Evolutionary conservation across 2,113 vertebrate species (phyloP), one percentile per base, ranked within the genome.

Genomic region (Anarhynchus alexandrinus): DNA sequence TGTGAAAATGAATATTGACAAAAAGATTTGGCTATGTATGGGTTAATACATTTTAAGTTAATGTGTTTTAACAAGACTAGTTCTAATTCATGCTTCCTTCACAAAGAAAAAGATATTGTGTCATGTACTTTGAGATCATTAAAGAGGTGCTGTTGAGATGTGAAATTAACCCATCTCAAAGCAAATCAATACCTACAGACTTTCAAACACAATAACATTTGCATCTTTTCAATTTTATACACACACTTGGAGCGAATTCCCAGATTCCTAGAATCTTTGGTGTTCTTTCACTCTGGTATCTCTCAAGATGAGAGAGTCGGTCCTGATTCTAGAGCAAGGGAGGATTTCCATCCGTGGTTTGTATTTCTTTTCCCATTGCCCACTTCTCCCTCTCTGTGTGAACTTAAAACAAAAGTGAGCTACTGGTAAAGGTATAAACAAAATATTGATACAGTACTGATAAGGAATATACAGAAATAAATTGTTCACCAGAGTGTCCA

Each of bases 1-100:
- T 78, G 34, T 92, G 64, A 96, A 95, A 90, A 88, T 79, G 30
- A 92, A 34, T 88, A 85, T 47, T 90, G 82, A 82, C 43, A 69
- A 90, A 93, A 92, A 61, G 17, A 72, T 61, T 85, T 83, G 71
- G 34, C 54, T 94, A 72, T 55, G 57, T 89, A 93, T 71, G 59
- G 54, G n/a, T 81, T 94, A 81, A 73, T 91, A 59, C 40, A 79
- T 93, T 91, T 27, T 71, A 84, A 86, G 27, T 51, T 86, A 57
- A 71, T 47, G 23, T 8, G 1, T 64, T 95, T 91, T 79, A 62
- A 77, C 25, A 73, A 40, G 43, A 67, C 4, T 79, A 69, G 5
- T 73, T 77, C 26, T 62, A 88, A 59, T 58, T 82, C 32, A 47
- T 69, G 18, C 36, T 90, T 69, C 10, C 59, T 79, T 86, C 47